phyloP scores from a whole-genome alignment of 2,888 invertebrate species.

The Pandemis cinnamomeana region DNA sequence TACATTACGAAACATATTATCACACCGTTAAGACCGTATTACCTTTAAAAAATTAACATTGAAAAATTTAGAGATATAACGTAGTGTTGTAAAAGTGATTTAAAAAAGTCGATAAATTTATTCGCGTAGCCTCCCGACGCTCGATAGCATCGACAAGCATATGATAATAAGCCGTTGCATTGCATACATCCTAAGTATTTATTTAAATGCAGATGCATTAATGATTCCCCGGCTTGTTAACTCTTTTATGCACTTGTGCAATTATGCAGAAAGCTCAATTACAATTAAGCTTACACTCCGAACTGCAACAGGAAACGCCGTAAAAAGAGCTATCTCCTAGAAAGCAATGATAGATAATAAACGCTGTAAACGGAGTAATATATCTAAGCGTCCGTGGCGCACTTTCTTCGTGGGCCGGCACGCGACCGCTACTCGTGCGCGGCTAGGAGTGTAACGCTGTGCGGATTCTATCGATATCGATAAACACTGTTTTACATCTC shows the following conservation, averaged over 20 bases:
- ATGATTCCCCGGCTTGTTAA: background rate
- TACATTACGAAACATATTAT: background rate
- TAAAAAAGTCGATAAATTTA: too few relatives aligned
- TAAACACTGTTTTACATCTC: background rate
- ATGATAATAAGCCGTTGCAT: too few relatives aligned
- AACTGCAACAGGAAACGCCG: slow-evolving; percentile 31
- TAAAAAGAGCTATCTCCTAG: slow-evolving; percentile 40
- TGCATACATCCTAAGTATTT: background rate
- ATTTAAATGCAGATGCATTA: background rate
- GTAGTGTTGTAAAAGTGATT: too few relatives aligned
- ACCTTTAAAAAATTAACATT: background rate
- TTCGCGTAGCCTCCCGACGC: background rate
- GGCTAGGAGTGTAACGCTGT: slow-evolving; percentile 48
- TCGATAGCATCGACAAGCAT: background rate
- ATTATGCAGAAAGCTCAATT: slow-evolving; percentile 2
- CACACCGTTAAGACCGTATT: too few relatives aligned
- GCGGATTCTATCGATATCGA: slow-evolving; percentile 16
- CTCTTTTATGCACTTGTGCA: background rate
- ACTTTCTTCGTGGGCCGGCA: slow-evolving; percentile 76
- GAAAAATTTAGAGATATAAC: too few relatives aligned
- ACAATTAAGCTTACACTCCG: slow-evolving; percentile 3
- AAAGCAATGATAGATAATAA: slow-evolving; percentile 46
- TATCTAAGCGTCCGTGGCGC: slow-evolving; percentile 50
- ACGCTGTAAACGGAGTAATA: slow-evolving; percentile 49
- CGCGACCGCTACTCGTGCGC: slow-evolving; percentile 77